Evolutionary conservation across 2,888 invertebrate species (phyloP).

Genomic region (Hydroisotoma schaefferi): DNA sequence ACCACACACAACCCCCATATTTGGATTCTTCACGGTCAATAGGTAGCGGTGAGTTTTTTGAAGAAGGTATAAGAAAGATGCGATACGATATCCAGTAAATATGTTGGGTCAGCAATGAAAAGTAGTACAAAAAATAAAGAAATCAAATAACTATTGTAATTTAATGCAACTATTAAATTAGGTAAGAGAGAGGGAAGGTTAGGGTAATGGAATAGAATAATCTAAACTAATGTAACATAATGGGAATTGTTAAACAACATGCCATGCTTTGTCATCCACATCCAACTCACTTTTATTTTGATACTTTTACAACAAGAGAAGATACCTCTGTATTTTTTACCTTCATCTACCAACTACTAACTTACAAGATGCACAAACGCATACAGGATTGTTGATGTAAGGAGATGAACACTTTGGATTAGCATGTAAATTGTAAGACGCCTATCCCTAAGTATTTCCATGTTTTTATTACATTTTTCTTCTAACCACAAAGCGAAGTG

Average conservation of each 20-base stretch:
- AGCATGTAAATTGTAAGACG: slow-evolving; percentile 11
- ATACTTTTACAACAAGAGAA: background rate
- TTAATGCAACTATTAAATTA: slow-evolving; percentile 26
- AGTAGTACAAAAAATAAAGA: too few species aligned
- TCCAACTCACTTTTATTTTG: slow-evolving; percentile 1
- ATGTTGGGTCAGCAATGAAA: too few species aligned
- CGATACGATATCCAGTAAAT: too few species aligned
- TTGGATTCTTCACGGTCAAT: too few species aligned
- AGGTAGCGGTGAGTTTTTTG: too few species aligned
- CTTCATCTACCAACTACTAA: too few species aligned
- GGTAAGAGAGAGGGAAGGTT: slow-evolving; percentile 16
- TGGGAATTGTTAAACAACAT: slow-evolving; percentile 25
- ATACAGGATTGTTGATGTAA: slow-evolving; percentile 3
- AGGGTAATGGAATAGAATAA: slow-evolving; percentile 19
- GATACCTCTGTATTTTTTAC: too few species aligned
- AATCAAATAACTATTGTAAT: slow-evolving; percentile 8
- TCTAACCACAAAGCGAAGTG: too few species aligned
- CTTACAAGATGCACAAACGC: background rate
- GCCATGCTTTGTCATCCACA: slow-evolving; percentile 14
- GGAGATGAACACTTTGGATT: slow-evolving; percentile 7
- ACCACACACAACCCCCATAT: too few species aligned
- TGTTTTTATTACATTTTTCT: slow-evolving; percentile 5
- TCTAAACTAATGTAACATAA: slow-evolving; percentile 21
- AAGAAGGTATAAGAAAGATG: too few species aligned
- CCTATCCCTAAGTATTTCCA: background rate